Percentiles rank a stretch among this genome's conserved stretches.
Conservation (phyloP, 2,113 vertebrate genomes). For the Collichthys lucidus region DNA sequence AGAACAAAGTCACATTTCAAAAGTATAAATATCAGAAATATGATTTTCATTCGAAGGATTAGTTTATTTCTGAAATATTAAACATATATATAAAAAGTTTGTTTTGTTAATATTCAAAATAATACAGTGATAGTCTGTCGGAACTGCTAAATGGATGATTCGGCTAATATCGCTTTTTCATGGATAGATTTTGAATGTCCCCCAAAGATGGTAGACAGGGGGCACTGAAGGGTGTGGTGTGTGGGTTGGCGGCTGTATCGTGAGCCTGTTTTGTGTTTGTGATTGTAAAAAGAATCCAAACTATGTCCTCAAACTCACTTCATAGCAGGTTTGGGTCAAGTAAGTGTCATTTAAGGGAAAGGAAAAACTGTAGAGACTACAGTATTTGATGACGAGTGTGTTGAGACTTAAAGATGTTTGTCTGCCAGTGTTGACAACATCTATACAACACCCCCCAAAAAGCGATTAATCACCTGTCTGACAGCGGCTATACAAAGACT, state of each 20-base stretch:
- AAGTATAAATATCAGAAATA: not conserved
- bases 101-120: no score
- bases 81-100: no score
- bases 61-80: not conserved
- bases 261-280: not conserved
- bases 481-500: not conserved
- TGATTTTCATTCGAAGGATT: not conserved
- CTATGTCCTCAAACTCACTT: not conserved
- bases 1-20: not conserved
- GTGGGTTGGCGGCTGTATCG: not conserved
- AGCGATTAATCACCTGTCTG: slow-evolving; percentile 33
- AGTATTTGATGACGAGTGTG: not conserved
- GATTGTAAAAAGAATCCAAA: not conserved
- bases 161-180: no score
- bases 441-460: not conserved
- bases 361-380: not conserved
- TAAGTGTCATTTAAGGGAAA: not conserved
- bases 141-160: no score
- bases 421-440: slow-evolving; percentile 11
- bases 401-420: not conserved
- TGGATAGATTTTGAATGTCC: no score
- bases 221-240: not conserved
- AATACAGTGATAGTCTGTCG: no score
- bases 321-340: not conserved
- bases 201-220: no score